A percentile compares a stretch with the other conserved stretches of the same genome.
Evolutionary conservation across 2,113 vertebrate genomes (phyloP).

Genomic region (Notothenia coriiceps): DNA sequence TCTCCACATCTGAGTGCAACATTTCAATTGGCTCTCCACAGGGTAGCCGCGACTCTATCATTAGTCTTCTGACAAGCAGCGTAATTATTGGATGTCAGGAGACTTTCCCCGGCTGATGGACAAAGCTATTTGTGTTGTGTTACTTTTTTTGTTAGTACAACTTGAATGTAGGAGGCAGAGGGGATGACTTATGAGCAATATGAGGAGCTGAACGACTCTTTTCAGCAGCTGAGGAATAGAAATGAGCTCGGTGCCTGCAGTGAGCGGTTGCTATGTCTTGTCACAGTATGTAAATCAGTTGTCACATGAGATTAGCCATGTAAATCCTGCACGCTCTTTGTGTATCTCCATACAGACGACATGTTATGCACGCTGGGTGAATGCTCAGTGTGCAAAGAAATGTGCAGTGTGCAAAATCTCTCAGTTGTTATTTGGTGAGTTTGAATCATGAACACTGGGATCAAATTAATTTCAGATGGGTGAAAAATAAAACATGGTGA

Average conservation of each 20-base stretch:
- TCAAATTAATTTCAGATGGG: background rate
- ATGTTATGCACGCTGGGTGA: background rate
- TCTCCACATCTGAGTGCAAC: slow-evolving; percentile 18
- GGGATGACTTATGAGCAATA: background rate
- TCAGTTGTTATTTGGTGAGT: background rate
- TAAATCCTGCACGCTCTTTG: slow-evolving; percentile 17
- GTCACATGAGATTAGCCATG: slow-evolving; percentile 43
- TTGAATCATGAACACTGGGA: background rate
- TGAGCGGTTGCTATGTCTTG: slow-evolving; percentile 28
- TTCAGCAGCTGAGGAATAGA: slow-evolving; percentile 33
- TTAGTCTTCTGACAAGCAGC: slow-evolving; percentile 47
- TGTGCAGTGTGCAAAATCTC: background rate
- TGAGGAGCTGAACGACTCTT: slow-evolving; percentile 12
- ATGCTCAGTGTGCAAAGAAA: background rate
- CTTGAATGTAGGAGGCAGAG: slow-evolving; percentile 33
- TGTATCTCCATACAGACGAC: background rate
- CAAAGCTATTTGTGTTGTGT: slow-evolving; percentile 59
- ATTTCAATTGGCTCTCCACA: slow-evolving; percentile 37
- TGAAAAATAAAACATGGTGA: background rate
- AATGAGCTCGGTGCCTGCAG: slow-evolving; percentile 13
- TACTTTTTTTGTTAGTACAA: slow-evolving; percentile 46
- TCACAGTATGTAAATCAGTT: slow-evolving; percentile 53
- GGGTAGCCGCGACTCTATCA: slow-evolving; percentile 47
- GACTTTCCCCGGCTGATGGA: slow-evolving; percentile 50
- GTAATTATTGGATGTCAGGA: slow-evolving; percentile 76